These are phyloP conservation scores for Pachliopta kotzebuea DNA, from an alignment of 2,888 invertebrate species.

Conservation along the genomic window DNA sequence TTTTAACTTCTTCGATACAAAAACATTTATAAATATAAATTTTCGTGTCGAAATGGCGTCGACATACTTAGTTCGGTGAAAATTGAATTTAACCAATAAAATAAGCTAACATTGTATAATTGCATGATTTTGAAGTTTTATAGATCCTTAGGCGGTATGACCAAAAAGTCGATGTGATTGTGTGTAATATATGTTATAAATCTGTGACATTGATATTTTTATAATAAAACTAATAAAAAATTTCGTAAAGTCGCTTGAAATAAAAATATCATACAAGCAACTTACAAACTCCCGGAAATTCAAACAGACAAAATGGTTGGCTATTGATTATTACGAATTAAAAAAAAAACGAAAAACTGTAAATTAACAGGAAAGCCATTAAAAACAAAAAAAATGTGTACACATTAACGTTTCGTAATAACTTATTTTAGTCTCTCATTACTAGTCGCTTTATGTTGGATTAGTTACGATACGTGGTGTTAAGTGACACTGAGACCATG, in stretches of 20 bases:
- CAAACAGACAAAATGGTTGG: too few relatives aligned
- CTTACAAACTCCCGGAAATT: neutral
- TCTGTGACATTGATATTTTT: constrained; percentile 1
- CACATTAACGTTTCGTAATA: neutral
- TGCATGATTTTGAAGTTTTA: neutral
- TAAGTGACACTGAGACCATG: too few relatives aligned
- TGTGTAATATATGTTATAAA: neutral
- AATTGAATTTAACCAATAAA: neutral
- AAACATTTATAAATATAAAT: too few relatives aligned
- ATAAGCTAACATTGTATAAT: constrained; percentile 3
- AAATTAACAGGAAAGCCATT: neutral
- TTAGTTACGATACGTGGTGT: too few relatives aligned
- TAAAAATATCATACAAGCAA: too few relatives aligned
- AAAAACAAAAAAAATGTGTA: neutral
- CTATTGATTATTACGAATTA: neutral
- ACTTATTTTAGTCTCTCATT: too few relatives aligned
- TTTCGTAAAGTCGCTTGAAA: neutral
- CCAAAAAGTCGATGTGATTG: constrained; percentile 2
- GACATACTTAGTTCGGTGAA: neutral
- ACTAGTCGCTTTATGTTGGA: too few relatives aligned
- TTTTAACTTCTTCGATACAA: too few relatives aligned
- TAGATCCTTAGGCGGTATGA: neutral
- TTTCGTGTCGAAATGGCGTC: too few relatives aligned
- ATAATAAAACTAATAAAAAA: neutral
- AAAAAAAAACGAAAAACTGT: neutral